Percentiles rank a stretch among this genome's conserved stretches.
phyloP scores from a whole-genome alignment of 2,888 invertebrate genomes.

The Lobophora halterata region DNA sequence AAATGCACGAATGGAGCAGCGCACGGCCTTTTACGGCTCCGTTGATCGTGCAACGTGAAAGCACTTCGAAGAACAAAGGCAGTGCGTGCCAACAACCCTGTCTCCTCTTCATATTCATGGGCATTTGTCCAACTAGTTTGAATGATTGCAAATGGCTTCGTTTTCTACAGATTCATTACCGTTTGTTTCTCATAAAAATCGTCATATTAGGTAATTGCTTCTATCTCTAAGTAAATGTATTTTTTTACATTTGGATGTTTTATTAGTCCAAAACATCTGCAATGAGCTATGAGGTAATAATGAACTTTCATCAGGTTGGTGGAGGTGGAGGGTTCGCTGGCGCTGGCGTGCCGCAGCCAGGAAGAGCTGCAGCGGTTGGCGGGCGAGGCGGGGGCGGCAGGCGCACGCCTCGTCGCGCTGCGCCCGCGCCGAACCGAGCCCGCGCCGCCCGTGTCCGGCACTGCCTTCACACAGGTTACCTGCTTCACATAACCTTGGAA shows the following conservation, averaged over 20 bases:
- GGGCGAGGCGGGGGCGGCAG: constrained; percentile 82
- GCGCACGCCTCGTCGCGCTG: constrained; percentile 84
- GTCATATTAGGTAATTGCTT: neutral
- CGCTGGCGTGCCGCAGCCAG: constrained; percentile 84
- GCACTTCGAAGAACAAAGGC: constrained; percentile 25
- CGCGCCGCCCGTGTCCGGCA: constrained; percentile 46
- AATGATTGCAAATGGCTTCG: constrained; percentile 2
- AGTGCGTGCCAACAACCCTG: constrained; percentile 19
- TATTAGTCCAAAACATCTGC: no score
- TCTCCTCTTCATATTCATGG: constrained; percentile 18
- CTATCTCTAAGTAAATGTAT: no score
- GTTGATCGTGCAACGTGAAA: constrained; percentile 25
- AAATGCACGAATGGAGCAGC: constrained; percentile 7
- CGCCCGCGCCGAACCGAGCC: constrained; percentile 43
- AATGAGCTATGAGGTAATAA: no score
- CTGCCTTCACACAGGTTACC: constrained; percentile 60
- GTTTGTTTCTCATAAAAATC: constrained; percentile 3
- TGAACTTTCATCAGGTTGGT: constrained; percentile 86
- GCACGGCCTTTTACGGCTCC: constrained; percentile 17
- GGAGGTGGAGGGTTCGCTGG: constrained; percentile 90
- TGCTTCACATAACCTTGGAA: neutral
- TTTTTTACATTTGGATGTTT: no score
- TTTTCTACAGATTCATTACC: constrained; percentile 9
- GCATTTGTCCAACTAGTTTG: constrained; percentile 9
- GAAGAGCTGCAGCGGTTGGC: constrained; percentile 87